Conservation (phyloP, 1,140 invertebrate species). For the Drosophila burlai region DNA sequence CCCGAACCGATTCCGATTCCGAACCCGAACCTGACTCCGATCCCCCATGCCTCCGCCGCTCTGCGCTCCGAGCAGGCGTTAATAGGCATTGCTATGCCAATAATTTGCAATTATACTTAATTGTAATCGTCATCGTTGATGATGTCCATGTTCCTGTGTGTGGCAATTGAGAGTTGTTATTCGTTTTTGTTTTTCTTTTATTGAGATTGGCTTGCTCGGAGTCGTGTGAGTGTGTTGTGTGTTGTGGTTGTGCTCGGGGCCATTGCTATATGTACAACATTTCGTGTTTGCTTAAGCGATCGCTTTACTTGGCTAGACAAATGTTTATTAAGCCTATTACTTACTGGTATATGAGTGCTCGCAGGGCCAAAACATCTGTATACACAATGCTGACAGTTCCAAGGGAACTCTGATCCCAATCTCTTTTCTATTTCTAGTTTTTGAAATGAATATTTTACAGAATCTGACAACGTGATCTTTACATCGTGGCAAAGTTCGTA, state of each 20-base stretch:
- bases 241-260: slow-evolving; percentile 50
- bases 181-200: slow-evolving; percentile 59
- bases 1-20: background rate
- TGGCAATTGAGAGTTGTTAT: slow-evolving; percentile 45
- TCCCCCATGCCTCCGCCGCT: slow-evolving; percentile 3
- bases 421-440: background rate
- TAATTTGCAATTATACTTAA: slow-evolving; percentile 82
- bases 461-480: slow-evolving; percentile 8
- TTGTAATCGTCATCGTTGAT: slow-evolving; percentile 67
- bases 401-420: slow-evolving; percentile 4
- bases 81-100: slow-evolving; percentile 80
- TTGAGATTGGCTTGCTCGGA: slow-evolving; percentile 66
- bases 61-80: slow-evolving; percentile 63
- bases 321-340: slow-evolving; percentile 64
- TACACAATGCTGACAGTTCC: slow-evolving; percentile 13
- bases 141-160: slow-evolving; percentile 42
- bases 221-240: slow-evolving; percentile 32
- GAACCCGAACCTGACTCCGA: background rate
- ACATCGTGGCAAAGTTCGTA: slow-evolving; percentile 3
- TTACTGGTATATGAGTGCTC: slow-evolving; percentile 33
- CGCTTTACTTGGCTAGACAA: slow-evolving; percentile 74
- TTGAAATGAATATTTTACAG: slow-evolving; percentile 5
- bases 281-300: slow-evolving; percentile 71
- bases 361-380: slow-evolving; percentile 37
- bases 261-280: slow-evolving; percentile 73